Evolutionary conservation across 92 coral and sea anemone species (phyloP).

Genomic region (Palythoa caribaeorum): DNA sequence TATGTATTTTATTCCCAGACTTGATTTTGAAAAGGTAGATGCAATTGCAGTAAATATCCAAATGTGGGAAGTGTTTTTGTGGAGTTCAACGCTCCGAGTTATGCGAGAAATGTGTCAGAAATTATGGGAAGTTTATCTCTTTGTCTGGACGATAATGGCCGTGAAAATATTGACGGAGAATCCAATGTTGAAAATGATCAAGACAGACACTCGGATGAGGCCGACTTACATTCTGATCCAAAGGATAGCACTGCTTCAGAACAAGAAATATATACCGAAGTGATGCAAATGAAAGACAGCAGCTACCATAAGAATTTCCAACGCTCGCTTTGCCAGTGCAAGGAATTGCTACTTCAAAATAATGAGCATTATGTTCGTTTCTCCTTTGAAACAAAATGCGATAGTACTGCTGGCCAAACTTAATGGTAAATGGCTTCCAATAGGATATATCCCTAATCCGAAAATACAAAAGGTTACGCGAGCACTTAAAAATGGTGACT

Average conservation of each 20-base stretch:
- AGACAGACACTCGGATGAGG: not conserved
- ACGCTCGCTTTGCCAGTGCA: not conserved
- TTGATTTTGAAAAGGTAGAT: not conserved
- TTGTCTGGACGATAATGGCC: too few species aligned
- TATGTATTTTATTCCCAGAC: not conserved
- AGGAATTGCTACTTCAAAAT: not conserved
- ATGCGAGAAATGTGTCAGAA: not conserved
- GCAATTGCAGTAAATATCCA: constrained; percentile 32
- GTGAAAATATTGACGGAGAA: not conserved
- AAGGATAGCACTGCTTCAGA: not conserved
- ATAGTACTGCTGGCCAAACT: not conserved
- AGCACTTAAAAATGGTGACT: not conserved
- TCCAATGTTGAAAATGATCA: not conserved
- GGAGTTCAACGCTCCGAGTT: not conserved
- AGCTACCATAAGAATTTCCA: constrained; percentile 14
- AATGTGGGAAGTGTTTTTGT: not conserved
- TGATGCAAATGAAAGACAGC: not conserved
- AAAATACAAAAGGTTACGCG: constrained; percentile 56
- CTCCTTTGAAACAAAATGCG: not conserved
- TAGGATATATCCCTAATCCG: constrained; percentile 62
- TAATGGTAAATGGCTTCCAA: constrained; percentile 13
- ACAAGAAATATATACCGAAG: not conserved
- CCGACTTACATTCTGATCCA: not conserved
- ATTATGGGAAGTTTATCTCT: constrained; percentile 1
- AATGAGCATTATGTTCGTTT: not conserved